Base-by-base conservation (phyloP, 2,888 invertebrate species). In the Mayetiola destructor region DNA sequence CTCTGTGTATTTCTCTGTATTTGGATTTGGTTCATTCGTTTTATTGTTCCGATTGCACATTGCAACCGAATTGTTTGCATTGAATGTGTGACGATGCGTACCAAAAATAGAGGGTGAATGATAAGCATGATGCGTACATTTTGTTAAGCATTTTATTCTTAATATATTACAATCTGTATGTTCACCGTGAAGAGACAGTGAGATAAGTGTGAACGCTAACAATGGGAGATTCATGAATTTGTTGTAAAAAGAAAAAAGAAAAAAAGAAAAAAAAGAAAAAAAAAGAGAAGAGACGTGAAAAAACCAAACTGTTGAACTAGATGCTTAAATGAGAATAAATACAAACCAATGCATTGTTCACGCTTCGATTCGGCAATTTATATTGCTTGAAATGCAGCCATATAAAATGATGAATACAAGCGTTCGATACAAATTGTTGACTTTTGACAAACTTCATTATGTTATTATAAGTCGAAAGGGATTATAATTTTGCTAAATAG, bases 401-500 rank as follows among this genome's bases (percentile, higher is more conserved):
- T 3, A 12, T 36, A 36, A 36, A 32, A 54, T 35, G 32, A 32
- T 32, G 35, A 32, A 35, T 14, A 18, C 32, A 42, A 23, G 14
- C 27, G 48, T 27, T 48, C 48, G 57, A 57, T 56, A 56, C 42
- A 42, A 56, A 57, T 57, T 57, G 57, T 57, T 57, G 57, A 57
- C 57, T 57, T 57, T 57, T 57, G 57, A 57, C 57, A 57, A 52
- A 57, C 57, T 57, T 57, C 57, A 57, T 57, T 57, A 57, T 52
- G 57, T 36, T 57, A 57, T 57, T 57, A 53, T 57, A 53, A 52
- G 36, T 57, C 30, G 52, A 53, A 57, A 57, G 57, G 57, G 57
- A 57, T 57, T 57, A 57, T 42, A 57, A 32, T 52, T 56, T 56
- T 57, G 35, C 57, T 57, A 57, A 57, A 57, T 57, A 52, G 52